These are phyloP conservation scores for Cactoblastis cactorum DNA, from an alignment of 2,888 invertebrate species.

Conservation along the genomic window DNA sequence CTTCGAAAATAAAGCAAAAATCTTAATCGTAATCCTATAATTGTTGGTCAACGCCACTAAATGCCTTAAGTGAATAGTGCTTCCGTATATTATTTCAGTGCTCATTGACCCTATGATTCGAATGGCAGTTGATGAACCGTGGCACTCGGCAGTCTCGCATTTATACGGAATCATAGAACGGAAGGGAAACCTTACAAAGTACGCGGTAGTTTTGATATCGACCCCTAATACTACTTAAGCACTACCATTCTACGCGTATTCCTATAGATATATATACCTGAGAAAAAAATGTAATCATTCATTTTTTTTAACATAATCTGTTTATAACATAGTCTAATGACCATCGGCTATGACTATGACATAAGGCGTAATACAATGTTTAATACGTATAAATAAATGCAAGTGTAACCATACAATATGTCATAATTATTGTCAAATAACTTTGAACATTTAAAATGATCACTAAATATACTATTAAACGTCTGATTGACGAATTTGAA, in stretches of 20 bases:
- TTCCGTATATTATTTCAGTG: conserved; percentile 26
- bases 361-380: too few species aligned
- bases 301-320: too few species aligned
- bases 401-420: too few species aligned
- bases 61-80: conserved; percentile 15
- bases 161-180: conserved; percentile 54
- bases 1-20: background rate
- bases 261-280: too few species aligned
- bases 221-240: conserved; percentile 27
- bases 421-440: too few species aligned
- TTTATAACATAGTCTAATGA: too few species aligned
- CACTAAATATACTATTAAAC: too few species aligned
- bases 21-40: conserved; percentile 15
- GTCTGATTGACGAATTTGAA: too few species aligned
- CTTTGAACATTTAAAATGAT: too few species aligned
- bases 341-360: too few species aligned
- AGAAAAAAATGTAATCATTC: too few species aligned
- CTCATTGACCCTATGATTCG: conserved; percentile 36
- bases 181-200: conserved; percentile 49
- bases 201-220: conserved; percentile 51
- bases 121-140: conserved; percentile 42
- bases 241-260: background rate
- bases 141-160: conserved; percentile 36
- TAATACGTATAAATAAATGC: too few species aligned
- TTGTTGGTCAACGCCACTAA: conserved; percentile 8